phyloP scores from a whole-genome alignment of 2,113 vertebrate genomes.

The Ailuropoda melanoleuca region DNA sequence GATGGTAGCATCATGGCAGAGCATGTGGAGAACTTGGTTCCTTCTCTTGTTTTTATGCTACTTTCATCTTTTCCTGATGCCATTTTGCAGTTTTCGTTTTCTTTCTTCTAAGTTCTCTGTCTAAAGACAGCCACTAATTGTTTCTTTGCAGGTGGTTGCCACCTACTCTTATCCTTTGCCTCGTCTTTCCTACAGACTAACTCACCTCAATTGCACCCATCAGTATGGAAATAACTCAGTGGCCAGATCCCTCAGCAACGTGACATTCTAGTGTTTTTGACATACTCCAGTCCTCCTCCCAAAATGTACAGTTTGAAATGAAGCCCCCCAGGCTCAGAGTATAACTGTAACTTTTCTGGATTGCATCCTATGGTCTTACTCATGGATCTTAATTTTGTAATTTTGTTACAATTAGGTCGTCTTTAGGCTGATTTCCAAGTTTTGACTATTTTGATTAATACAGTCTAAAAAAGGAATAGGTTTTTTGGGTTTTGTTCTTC shows the following conservation, averaged over 20 bases:
- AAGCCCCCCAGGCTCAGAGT: neutral
- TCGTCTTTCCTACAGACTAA: neutral
- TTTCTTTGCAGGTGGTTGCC: neutral
- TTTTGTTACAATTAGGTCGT: neutral
- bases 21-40: neutral
- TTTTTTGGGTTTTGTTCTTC: neutral
- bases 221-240: neutral
- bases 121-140: neutral
- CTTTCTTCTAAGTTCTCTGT: neutral
- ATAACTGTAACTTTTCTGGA: neutral
- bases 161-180: neutral
- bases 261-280: neutral
- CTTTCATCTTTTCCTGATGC: neutral
- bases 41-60: neutral
- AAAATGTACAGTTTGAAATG: neutral
- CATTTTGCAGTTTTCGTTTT: neutral
- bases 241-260: neutral
- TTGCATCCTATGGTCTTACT: neutral
- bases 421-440: neutral
- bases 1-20: rapidly evolving
- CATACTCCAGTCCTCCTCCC: neutral
- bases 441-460: neutral
- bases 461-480: neutral
- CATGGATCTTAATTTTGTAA: neutral
- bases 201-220: neutral